Evolutionary conservation across 2,888 invertebrate genomes (phyloP), one percentile per base, ranked within the genome.

Genomic region (Unio delphinus): DNA sequence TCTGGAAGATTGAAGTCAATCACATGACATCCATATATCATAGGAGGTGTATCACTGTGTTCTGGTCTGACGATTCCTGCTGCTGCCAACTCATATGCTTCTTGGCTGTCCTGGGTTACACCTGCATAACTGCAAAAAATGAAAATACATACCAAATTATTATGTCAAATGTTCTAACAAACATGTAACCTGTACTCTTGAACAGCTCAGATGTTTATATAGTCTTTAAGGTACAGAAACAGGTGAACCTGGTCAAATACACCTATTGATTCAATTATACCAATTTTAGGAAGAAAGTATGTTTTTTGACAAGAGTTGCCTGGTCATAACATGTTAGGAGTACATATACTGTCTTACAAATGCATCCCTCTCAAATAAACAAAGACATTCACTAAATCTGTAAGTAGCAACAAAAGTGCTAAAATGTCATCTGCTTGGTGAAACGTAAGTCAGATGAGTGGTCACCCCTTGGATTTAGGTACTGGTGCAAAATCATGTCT

Each of bases 11-110:
- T 91, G 88, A 95, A 97, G 74, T 95, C 91, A 4, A 95, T 92
- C 90, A 97, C 94, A 89, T 94, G 95, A 54, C 98, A 93, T 45
- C 95, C 94, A 90, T 98, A 98, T 34, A 98, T 86, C 55, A 98
- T 91, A 0, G 97, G 95, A 34, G 94, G 91, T 71, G 94, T 93
- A 11, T 79, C 68, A 11, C 68, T 66, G 57, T 91, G 92, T 0
- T 91, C 91, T 0, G 98, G 97, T 70, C 97, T 91, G 5, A 98
- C 92, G 0, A 94, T 92, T 0, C 99, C 98, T 88, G 94, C 91
- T 0, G 93, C 91, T 11, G 97, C 97, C 70, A 98, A 86, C 70
- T 98, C 96, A 90, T 96, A 99, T 17, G 96, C 96, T 61, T 94
- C 93, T 90, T 98, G 95, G 59, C 95, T 95, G 83, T 95, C 94